Percentiles rank a stretch among this genome's conserved stretches.
Conservation (phyloP, 1,140 invertebrate genomes). For the Lanistes nyassanus region DNA sequence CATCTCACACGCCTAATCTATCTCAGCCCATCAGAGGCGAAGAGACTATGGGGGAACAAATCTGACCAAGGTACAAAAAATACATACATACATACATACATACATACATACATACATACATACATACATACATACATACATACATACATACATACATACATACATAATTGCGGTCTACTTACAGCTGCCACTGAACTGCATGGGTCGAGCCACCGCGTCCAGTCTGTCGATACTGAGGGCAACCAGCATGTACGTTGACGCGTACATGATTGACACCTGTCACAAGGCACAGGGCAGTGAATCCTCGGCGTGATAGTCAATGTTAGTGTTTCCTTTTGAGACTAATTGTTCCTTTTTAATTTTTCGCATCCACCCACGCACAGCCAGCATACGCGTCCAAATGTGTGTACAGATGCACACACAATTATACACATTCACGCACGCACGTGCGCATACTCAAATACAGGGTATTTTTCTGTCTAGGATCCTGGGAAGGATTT, state of each 20-base stretch:
- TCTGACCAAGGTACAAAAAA: not conserved
- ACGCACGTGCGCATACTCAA: not conserved
- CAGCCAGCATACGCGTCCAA: not conserved
- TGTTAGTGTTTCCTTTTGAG: not conserved
- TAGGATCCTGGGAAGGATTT: not conserved
- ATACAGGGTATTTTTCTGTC: not conserved
- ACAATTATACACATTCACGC: not conserved
- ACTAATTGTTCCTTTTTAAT: not conserved
- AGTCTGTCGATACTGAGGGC: conserved; percentile 94
- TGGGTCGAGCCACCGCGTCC: conserved; percentile 94
- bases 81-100: not conserved
- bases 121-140: conserved; percentile 1
- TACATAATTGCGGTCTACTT: conserved; percentile 18
- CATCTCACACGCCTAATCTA: not conserved
- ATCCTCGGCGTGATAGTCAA: not conserved
- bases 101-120: conserved; percentile 10
- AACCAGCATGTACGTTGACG: conserved; percentile 94
- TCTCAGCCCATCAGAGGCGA: not conserved
- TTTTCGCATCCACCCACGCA: not conserved
- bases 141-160: conserved; percentile 2
- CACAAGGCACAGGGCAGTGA: conserved; percentile 7
- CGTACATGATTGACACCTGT: conserved; percentile 64
- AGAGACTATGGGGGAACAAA: not conserved
- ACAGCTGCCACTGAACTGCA: conserved; percentile 68
- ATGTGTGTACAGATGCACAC: not conserved